Conservation (phyloP, 2,888 invertebrate genomes). For the Drosophila acutilabella region DNA sequence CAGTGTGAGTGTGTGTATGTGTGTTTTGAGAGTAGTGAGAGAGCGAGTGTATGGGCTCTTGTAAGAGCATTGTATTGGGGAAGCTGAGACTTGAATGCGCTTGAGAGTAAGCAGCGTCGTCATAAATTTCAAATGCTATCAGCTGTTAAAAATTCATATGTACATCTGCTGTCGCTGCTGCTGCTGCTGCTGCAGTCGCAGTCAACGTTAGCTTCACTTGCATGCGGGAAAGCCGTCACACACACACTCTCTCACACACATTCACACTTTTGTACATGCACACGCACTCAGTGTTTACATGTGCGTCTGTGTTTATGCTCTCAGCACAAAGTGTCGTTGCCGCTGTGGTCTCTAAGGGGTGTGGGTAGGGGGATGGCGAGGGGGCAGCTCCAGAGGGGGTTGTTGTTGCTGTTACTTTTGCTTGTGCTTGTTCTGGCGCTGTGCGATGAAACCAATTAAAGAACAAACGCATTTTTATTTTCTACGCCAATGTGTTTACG, state of each 20-base stretch:
- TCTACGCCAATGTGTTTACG: slow-evolving; percentile 17
- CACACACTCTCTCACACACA: slow-evolving; percentile 22
- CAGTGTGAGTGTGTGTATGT: slow-evolving; percentile 12
- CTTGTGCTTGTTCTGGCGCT: slow-evolving; percentile 1
- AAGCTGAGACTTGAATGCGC: slow-evolving; percentile 22
- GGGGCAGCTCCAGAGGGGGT: slow-evolving; percentile 35
- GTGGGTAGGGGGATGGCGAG: background rate
- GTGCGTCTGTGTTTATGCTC: slow-evolving; percentile 29
- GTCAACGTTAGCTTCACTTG: slow-evolving; percentile 34
- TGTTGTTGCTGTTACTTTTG: slow-evolving; percentile 25
- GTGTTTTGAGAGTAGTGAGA: background rate
- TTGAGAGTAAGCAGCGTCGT: slow-evolving; percentile 47
- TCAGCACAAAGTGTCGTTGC: slow-evolving; percentile 48
- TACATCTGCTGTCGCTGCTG: slow-evolving; percentile 29
- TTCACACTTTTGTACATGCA: background rate
- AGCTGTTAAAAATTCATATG: slow-evolving; percentile 68
- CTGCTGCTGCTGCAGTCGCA: slow-evolving; percentile 37
- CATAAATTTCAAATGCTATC: slow-evolving; percentile 74
- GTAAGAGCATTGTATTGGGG: slow-evolving; percentile 17
- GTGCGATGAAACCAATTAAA: slow-evolving; percentile 63
- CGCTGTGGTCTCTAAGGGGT: slow-evolving; percentile 42
- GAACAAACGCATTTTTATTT: slow-evolving; percentile 62
- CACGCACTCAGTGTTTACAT: slow-evolving; percentile 8
- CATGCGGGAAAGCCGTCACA: slow-evolving; percentile 45
- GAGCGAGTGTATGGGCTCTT: slow-evolving; percentile 10